Evolutionary conservation across 1,140 invertebrate genomes (phyloP).

Genomic region (Campoletis sonorensis): DNA sequence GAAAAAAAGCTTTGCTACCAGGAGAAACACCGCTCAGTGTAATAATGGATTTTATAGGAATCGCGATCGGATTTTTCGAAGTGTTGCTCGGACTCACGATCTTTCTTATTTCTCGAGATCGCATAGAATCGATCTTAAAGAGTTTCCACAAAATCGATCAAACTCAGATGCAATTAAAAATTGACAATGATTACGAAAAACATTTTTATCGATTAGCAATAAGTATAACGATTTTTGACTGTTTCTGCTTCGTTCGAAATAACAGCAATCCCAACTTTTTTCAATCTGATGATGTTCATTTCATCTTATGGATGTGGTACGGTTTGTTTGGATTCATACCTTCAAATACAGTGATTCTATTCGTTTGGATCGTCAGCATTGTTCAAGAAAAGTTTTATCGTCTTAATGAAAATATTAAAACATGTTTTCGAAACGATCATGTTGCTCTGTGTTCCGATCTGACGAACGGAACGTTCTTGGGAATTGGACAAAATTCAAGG

Average conservation of each 20-base stretch:
- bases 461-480: not conserved
- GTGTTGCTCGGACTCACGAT: not conserved
- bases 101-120: not conserved
- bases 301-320: not conserved
- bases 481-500: not conserved
- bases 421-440: not conserved
- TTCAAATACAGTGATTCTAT: not conserved
- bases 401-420: not conserved
- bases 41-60: not conserved
- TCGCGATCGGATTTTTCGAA: not conserved
- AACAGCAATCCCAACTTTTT: not conserved
- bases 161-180: not conserved
- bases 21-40: conserved; percentile 21
- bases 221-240: not conserved
- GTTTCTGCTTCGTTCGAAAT: not conserved
- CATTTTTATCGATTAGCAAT: not conserved
- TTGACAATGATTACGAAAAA: not conserved
- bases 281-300: not conserved
- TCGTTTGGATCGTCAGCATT: not conserved
- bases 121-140: not conserved
- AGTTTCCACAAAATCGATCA: not conserved
- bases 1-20: not conserved
- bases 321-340: not conserved
- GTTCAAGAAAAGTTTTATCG: not conserved
- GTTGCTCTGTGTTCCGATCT: not conserved